Evolutionary conservation across 2,888 invertebrate species (phyloP).

Genomic region (Chrysina gloriosa): DNA sequence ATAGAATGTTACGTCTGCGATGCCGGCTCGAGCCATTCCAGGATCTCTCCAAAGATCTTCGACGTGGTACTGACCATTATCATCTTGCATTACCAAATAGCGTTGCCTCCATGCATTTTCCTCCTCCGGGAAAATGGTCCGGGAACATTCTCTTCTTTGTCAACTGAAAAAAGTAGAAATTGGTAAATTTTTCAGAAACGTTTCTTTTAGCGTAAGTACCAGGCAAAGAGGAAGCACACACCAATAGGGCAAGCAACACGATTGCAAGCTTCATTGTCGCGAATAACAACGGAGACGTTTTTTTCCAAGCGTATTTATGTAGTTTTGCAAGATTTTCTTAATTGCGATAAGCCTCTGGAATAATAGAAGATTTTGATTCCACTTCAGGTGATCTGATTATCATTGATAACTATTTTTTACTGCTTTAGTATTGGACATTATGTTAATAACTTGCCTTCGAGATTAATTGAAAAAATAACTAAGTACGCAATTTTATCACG

Average conservation of each 20-base stretch:
- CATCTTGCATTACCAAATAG: slow-evolving; percentile 24
- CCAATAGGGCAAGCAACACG: slow-evolving; percentile 8
- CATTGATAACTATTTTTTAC: not conserved
- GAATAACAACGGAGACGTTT: not conserved
- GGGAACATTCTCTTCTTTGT: not conserved
- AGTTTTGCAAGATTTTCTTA: not conserved
- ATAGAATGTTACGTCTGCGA: slow-evolving; percentile 49
- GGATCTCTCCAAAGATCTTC: slow-evolving; percentile 32
- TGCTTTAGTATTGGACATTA: not conserved
- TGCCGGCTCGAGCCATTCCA: not conserved
- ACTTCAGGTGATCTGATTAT: not conserved
- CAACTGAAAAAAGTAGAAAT: slow-evolving; percentile 9
- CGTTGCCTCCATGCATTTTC: slow-evolving; percentile 35
- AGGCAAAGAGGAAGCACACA: slow-evolving; percentile 31
- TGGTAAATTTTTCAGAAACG: not conserved
- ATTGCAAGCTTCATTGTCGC: slow-evolving; percentile 28
- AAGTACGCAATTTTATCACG: no score
- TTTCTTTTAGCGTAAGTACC: slow-evolving; percentile 24
- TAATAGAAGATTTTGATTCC: not conserved
- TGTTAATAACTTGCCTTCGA: no score
- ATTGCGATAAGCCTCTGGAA: not conserved
- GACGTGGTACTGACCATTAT: slow-evolving; percentile 21
- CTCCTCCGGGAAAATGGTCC: slow-evolving; percentile 37
- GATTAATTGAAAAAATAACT: no score
- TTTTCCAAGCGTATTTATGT: not conserved